Evolutionary conservation across 2,888 invertebrate species (phyloP), one percentile per base, ranked within the genome.

Genomic region (Abrostola triplasia): DNA sequence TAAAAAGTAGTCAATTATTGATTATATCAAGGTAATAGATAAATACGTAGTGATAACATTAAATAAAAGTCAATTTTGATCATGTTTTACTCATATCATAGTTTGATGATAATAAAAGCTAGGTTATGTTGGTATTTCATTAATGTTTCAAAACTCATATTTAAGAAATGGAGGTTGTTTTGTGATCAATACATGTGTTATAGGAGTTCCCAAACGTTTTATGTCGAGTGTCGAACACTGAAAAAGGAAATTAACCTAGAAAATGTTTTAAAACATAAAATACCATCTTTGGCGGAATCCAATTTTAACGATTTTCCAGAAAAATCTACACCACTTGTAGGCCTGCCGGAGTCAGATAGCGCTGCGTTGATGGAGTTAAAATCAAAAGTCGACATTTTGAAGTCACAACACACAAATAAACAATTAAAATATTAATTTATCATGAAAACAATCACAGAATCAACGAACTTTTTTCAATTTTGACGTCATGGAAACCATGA

Each of bases 251-350:
- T 50, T 11, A 36, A 10, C 2, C 44, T 0, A 5, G 5, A n/a
- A 61, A 48, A 59, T 9, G 10, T 59, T 42, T 41, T 9, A 13
- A 10, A 41, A 48, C n/a, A 68, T 59, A 64, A 84, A 90, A 94
- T 93, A 98, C 98, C 98, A 94, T 98, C 97, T 64, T 96, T 95
- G 57, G 96, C 97, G 0, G 96, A 95, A 87, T 98, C 95, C 80
- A 98, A 95, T 91, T 98, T 98, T 56, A 98, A 89, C 0, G 96
- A 96, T 91, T 96, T 96, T 60, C 97, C 97, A 67, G 97, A 96
- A 88, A 98, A 98, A 83, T 97, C 97, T 12, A 99, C 96, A 54
- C 98, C 98, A 79, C 85, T 93, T 24, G 85, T 85, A 9, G 90
- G 86, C 60, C 92, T 90, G 59, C 86, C 91, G 2, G 95, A 88